Evolutionary conservation across 2,113 vertebrate genomes (phyloP).

Genomic region (Megaceryle maxima): DNA sequence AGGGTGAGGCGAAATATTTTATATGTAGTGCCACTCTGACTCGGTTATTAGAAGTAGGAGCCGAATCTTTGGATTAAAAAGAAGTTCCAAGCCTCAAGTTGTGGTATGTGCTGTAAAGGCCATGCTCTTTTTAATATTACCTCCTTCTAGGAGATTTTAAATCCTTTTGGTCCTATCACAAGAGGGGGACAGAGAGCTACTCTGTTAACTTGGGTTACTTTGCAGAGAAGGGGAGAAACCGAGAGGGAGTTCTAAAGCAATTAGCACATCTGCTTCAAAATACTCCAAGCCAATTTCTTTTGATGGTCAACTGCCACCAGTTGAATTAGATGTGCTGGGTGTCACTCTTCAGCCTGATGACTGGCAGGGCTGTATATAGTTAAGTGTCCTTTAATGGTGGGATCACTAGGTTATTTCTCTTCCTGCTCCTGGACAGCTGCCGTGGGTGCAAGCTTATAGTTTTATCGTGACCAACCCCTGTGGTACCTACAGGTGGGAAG

Average conservation of each 20-base stretch:
- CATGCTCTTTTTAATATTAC: neutral
- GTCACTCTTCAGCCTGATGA: neutral
- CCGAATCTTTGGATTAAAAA: neutral
- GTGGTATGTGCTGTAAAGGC: neutral
- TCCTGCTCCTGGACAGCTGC: neutral
- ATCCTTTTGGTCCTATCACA: slow-evolving; percentile 32
- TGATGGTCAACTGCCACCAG: neutral
- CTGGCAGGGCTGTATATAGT: accelerated
- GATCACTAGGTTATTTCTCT: neutral
- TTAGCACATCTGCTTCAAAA: neutral
- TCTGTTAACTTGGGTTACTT: slow-evolving; percentile 7
- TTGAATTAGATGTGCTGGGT: neutral
- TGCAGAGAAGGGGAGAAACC: neutral
- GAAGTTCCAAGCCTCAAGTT: neutral
- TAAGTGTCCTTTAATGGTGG: neutral
- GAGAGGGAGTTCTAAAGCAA: neutral
- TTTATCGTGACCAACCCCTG: neutral
- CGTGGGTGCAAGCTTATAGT: neutral
- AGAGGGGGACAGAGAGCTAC: slow-evolving; percentile 64
- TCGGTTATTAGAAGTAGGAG: neutral
- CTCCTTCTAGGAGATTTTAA: neutral
- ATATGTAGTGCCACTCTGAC: neutral
- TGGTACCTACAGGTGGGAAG: neutral
- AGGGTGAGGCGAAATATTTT: neutral
- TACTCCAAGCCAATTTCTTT: neutral